phyloP scores from a whole-genome alignment of 1,140 invertebrate genomes.

The Scaptomyza graminum region DNA sequence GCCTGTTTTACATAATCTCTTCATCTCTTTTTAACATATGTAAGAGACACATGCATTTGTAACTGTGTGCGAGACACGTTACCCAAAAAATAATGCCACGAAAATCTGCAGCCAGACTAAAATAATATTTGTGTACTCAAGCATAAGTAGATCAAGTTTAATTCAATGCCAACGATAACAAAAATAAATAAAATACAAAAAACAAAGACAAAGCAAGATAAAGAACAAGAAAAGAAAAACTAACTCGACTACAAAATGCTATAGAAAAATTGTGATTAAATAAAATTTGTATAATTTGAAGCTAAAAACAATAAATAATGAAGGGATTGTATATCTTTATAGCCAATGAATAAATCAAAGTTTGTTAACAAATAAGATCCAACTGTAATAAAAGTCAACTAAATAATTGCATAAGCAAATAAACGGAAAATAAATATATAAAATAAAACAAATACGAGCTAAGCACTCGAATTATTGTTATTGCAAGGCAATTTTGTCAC shows the following conservation, averaged over 20 bases:
- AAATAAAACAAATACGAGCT: conserved; percentile 7
- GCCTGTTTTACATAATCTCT: conserved; percentile 33
- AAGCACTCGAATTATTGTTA: conserved; percentile 27
- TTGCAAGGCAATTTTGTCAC: conserved; percentile 3
- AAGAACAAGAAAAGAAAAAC: too few relatives aligned
- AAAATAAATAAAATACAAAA: conserved; percentile 35
- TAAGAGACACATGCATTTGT: neutral
- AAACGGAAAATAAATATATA: conserved; percentile 28
- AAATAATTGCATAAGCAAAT: conserved; percentile 30
- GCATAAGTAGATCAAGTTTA: conserved; percentile 56
- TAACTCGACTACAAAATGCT: conserved; percentile 7
- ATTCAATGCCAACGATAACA: conserved; percentile 58
- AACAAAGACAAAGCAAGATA: conserved; percentile 15
- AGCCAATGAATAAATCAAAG: too few relatives aligned
- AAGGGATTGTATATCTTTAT: too few relatives aligned
- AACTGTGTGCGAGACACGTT: conserved; percentile 5
- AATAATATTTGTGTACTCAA: conserved; percentile 54
- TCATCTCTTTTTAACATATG: too few relatives aligned
- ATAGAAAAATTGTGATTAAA: neutral
- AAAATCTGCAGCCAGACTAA: conserved; percentile 56
- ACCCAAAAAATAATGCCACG: conserved; percentile 68
- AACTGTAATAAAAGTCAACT: too few relatives aligned
- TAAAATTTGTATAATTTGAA: neutral
- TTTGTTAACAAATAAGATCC: too few relatives aligned
- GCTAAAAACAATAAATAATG: too few relatives aligned